A percentile compares a stretch with the other conserved stretches of the same genome.
These are phyloP conservation scores for Nemotelus pantherinus DNA, from an alignment of 2,888 invertebrate genomes.

Conservation along the genomic window DNA sequence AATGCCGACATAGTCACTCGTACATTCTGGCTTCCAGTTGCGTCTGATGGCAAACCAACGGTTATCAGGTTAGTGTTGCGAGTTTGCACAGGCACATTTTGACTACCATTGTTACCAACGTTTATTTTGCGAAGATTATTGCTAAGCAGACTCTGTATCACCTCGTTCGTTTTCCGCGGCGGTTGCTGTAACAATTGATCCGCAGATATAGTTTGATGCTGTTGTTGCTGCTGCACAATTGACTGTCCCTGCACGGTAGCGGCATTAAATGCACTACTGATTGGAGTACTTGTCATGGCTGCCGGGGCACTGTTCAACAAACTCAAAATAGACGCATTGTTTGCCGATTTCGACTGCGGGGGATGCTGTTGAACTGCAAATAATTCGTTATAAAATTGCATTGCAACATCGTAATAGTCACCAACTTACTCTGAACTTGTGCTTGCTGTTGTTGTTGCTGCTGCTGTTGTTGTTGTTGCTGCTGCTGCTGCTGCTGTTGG, in stretches of 20 bases:
- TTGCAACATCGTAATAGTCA: not conserved
- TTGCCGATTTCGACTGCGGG: constrained; percentile 42
- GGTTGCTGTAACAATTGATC: constrained; percentile 55
- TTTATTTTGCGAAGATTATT: constrained; percentile 62
- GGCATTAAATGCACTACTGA: constrained; percentile 63
- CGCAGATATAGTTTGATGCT: constrained; percentile 56
- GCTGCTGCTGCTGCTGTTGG: too few relatives aligned
- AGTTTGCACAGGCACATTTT: constrained; percentile 52
- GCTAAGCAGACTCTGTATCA: constrained; percentile 61
- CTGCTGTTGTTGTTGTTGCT: constrained; percentile 70
- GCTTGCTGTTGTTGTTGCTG: constrained; percentile 61
- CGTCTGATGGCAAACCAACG: constrained; percentile 54
- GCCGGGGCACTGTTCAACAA: constrained; percentile 81
- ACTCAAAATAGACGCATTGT: constrained; percentile 79
- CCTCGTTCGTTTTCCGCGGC: constrained; percentile 61
- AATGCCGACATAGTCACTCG: constrained; percentile 66
- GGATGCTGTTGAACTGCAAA: constrained; percentile 46
- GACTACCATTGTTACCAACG: constrained; percentile 55
- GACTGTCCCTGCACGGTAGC: constrained; percentile 55
- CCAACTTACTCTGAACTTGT: constrained; percentile 38
- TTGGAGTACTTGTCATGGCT: constrained; percentile 73
- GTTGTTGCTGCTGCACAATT: constrained; percentile 54
- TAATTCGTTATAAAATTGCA: constrained; percentile 6
- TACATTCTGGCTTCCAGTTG: constrained; percentile 57
- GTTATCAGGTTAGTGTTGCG: constrained; percentile 60